Evolutionary conservation across 2,888 invertebrate species (phyloP), one percentile per base, ranked within the genome.

Genomic region (Allygus modestus): DNA sequence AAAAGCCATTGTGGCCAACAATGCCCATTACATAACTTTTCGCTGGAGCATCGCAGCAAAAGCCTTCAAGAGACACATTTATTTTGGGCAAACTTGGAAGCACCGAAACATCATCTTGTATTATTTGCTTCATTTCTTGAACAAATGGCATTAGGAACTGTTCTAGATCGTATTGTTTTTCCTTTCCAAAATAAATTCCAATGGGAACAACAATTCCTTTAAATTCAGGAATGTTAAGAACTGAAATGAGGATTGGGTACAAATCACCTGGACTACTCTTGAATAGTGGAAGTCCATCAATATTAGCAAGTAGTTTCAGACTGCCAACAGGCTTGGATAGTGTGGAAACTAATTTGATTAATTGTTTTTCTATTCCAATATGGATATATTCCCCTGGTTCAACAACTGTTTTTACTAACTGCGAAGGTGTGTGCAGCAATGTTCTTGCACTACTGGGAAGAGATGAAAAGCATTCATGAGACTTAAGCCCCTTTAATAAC

Each of bases 11-110:
- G 61, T 87, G 86, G 0, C 85, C 83, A 20, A 85, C 85, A 12
- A 84, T 77, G 26, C 81, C 46, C 20, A 81, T 82, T 20, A 86
- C 75, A 83, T 85, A 86, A 11, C 84, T 43, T 58, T 85, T 86
- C 0, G 86, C 86, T 1, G 86, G 84, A 58, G 86, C 86, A 81
- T 86, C 86, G 75, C 86, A 85, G 7, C 81, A 61, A 46, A 86
- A 81, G 7, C 79, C 85, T 58, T 58, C 77, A 12, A 46, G 4
- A 9, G 12, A 46, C 7, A 46, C 46, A n/a, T n/a, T n/a, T n/a
- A n/a, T 46, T 46, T 46, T 46, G 12, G 12, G 46, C 7, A 46
- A 46, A 12, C 4, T 12, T 46, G 46, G 4, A 4, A 9, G 46
- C 46, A 46, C 12, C 12, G 7, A 46, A 46, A n/a, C n/a, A 1